A percentile compares a stretch with the other conserved stretches of the same genome.
These are phyloP conservation scores for Malthinus seriepunctatus DNA, from an alignment of 2,888 invertebrate species.

Conservation along the genomic window DNA sequence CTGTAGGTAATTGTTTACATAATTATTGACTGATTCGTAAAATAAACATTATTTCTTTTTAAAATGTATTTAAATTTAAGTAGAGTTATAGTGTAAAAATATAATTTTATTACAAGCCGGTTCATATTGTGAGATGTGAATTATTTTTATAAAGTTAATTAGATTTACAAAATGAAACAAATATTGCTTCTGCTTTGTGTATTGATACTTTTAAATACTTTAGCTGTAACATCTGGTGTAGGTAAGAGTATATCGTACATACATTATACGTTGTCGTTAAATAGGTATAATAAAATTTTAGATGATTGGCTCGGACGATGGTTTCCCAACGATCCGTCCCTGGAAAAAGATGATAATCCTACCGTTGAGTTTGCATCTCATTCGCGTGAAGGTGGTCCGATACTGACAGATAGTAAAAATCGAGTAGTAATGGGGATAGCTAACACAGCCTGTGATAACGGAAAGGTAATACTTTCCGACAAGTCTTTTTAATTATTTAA, in stretches of 20 bases:
- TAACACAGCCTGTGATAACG: constrained; percentile 66
- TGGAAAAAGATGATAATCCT: constrained; percentile 37
- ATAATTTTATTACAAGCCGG: too few relatives aligned
- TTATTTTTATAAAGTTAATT: too few relatives aligned
- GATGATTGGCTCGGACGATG: constrained; percentile 49
- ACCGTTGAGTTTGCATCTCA: constrained; percentile 11
- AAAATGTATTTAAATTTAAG: too few relatives aligned
- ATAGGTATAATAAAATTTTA: not conserved
- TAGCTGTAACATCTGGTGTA: not conserved
- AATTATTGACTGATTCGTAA: too few relatives aligned
- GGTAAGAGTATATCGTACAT: not conserved
- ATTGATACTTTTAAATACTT: not conserved
- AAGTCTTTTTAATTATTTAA: not conserved
- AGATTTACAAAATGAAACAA: too few relatives aligned
- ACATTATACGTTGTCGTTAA: not conserved
- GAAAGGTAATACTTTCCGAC: constrained; percentile 55
- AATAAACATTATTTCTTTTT: too few relatives aligned
- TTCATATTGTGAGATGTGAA: too few relatives aligned
- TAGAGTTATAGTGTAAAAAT: too few relatives aligned
- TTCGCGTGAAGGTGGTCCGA: constrained; percentile 11
- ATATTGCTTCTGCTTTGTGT: too few relatives aligned
- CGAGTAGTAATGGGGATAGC: constrained; percentile 61
- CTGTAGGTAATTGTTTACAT: too few relatives aligned
- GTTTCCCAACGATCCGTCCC: constrained; percentile 50
- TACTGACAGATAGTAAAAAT: constrained; percentile 44